Evolutionary conservation across 1,140 invertebrate species (phyloP), one percentile per base, ranked within the genome.

Genomic region (Dreissena rostriformis): DNA sequence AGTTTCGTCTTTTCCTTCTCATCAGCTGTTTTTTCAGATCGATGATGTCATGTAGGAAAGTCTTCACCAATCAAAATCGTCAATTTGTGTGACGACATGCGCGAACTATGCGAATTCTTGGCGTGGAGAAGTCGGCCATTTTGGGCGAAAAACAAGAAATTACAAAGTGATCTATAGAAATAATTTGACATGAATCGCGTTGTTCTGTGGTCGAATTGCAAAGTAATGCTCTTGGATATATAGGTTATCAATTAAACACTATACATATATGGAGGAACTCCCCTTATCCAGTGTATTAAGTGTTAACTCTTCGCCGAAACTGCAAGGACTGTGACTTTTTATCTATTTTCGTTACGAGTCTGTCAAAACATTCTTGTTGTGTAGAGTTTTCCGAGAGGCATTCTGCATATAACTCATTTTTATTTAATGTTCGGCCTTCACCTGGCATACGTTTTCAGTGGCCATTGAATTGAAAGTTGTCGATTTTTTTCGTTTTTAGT

Each of bases 101-200:
- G 91, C 91, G 90, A 86, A 86, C 73, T 86, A 80, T 71, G 83
- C 88, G 86, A 82, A 85, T 51, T 88, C 88, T 89, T 90, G 88
- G 90, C 90, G 88, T 88, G 87, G 89, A 88, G 83, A 89, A 86
- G 90, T 90, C 91, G 87, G 91, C 91, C 91, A 92, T 92, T 88
- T 92, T 92, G 87, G 86, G 88, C 86, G 85, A 86, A 82, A 83
- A 83, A 75, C 79, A 39, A 39, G 39, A 87, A 86, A 86, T 88
- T 88, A 81, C 53, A 82, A 82, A 88, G 82, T 78, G 86, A 57
- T 74, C 80, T 82, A 81, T 80, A 82, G 67, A 52, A 55, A 65
- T 70, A 73, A 55, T 79, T 53, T 79, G 67, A 51, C 77, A 79
- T 79, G 77, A 67, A 79, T 79, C 67, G 17, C 15, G 26, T 51